Percentiles rank a stretch among this genome's conserved stretches.
phyloP scores from a whole-genome alignment of 2,113 vertebrate species.

The Bubo blakistoni region DNA sequence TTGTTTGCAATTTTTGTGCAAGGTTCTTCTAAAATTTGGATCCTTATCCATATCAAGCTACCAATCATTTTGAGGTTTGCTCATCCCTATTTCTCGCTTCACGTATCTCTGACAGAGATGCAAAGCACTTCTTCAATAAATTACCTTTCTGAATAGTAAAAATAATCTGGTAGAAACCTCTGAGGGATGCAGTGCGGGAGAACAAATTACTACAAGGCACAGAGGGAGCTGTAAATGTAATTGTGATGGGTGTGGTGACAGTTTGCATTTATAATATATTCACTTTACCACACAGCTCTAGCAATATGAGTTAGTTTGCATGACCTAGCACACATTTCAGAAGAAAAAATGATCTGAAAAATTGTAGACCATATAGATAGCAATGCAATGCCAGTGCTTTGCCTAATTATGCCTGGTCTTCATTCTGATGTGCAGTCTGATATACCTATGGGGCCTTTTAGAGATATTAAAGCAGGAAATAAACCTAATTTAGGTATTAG shows the following conservation, averaged over 20 bases:
- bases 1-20: not conserved
- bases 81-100: slow-evolving; percentile 31
- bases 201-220: slow-evolving; percentile 61
- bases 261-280: slow-evolving; percentile 49
- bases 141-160: slow-evolving; percentile 59
- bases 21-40: not conserved
- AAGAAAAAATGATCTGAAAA: slow-evolving; percentile 7
- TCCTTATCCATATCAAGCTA: slow-evolving; percentile 18
- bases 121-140: slow-evolving; percentile 50
- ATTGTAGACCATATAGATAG: not conserved
- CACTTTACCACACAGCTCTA: not conserved
- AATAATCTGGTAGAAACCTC: slow-evolving; percentile 54
- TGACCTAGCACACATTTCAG: not conserved
- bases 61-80: slow-evolving; percentile 13
- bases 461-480: not conserved
- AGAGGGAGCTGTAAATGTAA: slow-evolving; percentile 57
- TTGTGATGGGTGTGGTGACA: slow-evolving; percentile 51
- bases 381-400: not conserved
- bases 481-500: slow-evolving; percentile 5
- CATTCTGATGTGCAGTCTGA: not conserved
- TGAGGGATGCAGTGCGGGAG: not conserved
- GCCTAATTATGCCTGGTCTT: not conserved
- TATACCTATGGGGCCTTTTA: not conserved
- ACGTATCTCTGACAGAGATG: slow-evolving; percentile 3
- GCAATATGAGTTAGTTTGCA: not conserved